Evolutionary conservation across 1,140 invertebrate species (phyloP), one percentile per base, ranked within the genome.

Genomic region (Dufourea novaeangliae): DNA sequence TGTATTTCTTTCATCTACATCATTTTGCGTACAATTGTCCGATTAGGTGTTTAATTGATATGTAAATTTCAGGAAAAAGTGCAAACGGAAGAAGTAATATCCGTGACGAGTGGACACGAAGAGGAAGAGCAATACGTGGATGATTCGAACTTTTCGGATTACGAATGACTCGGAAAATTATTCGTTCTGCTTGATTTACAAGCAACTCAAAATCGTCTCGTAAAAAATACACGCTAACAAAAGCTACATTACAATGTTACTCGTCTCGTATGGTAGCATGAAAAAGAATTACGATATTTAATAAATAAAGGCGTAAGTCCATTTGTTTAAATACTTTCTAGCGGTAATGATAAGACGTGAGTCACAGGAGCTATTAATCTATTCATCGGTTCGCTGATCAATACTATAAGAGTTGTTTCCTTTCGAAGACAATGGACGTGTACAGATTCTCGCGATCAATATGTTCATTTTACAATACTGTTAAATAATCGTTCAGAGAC

Each of bases 61-160:
- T 6, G 54, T 17, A 64, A 0, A 6, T 64, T 70, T 44, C 4
- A 39, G 46, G n/a, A 50, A 70, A 12, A 78, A 44, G 14, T n/a
- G n/a, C n/a, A 73, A 14, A 4, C 20, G 41, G 25, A 66, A 44
- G 41, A 70, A 0, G 0, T 37, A 20, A 5, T 57, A 20, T 8
- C 12, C 17, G 1, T 73, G n/a, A 8, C n/a, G 22, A 32, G 37
- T 0, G 39, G 62, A 2, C 8, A 32, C 50, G 54, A 50, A 29
- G 52, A 66, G 12, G 46, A 61, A 52, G 72, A 82, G 1, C 61
- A 71, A 70, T 14, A n/a, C 22, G 10, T 11, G 5, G 52, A 71
- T 5, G 61, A 82, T 52, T 14, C 2, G n/a, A 67, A 72, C 10
- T 57, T 32, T 14, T 0, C 61, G 1, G 8, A 76, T 57, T 74